phyloP scores from a whole-genome alignment of 2,888 invertebrate genomes.

The Dyspetes luteomarginatus region DNA sequence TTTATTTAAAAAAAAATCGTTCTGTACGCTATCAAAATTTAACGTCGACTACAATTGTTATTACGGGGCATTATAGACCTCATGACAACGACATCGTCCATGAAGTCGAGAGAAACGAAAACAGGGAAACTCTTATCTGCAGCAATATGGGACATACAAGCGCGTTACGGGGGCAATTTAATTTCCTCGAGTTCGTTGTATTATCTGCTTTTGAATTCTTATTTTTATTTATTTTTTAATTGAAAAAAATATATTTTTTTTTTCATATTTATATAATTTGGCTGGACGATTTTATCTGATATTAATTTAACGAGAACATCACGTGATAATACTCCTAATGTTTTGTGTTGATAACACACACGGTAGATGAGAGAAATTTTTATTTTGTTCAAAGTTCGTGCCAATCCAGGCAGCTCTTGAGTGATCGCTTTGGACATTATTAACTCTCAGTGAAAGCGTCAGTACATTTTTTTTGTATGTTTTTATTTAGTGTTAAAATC shows the following conservation, averaged over 20 bases:
- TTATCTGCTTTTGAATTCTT: neutral
- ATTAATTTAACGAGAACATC: too few relatives aligned
- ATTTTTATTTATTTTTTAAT: neutral
- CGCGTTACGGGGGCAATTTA: constrained; percentile 26
- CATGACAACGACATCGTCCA: constrained; percentile 27
- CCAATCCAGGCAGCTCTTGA: too few relatives aligned
- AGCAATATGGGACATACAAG: neutral
- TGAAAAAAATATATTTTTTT: too few relatives aligned
- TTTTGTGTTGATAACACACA: too few relatives aligned
- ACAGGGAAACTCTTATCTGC: constrained; percentile 35
- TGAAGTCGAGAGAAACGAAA: constrained; percentile 44
- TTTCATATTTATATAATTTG: neutral
- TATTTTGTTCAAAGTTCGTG: too few relatives aligned
- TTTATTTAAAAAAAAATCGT: neutral
- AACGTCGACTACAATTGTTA: constrained; percentile 37
- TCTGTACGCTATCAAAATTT: constrained; percentile 25
- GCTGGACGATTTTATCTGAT: too few relatives aligned
- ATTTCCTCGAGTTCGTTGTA: constrained; percentile 16
- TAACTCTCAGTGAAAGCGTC: too few relatives aligned
- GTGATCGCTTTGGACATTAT: too few relatives aligned
- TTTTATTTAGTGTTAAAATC: too few relatives aligned
- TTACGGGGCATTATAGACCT: constrained; percentile 22
- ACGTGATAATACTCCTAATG: too few relatives aligned
- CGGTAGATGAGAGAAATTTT: too few relatives aligned
- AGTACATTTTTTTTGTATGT: too few relatives aligned